phyloP scores from a whole-genome alignment of 2,113 vertebrate species.

The Odobenus rosmarus region DNA sequence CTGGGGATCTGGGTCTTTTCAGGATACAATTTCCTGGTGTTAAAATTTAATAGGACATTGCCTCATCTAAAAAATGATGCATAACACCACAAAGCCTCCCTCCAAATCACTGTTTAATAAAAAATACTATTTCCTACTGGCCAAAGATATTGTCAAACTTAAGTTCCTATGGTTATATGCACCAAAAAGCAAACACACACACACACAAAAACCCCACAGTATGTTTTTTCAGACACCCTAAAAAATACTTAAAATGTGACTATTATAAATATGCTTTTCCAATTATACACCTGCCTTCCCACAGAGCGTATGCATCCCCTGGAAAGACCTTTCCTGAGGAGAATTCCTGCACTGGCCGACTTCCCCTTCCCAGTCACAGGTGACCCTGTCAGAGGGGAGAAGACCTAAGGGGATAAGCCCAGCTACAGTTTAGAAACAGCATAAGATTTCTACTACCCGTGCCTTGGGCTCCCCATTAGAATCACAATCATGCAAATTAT shows the following conservation, averaged over 20 bases:
- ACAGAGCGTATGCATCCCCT: too few species aligned
- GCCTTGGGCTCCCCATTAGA: neutral
- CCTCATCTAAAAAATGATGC: neutral
- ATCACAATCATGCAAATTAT: neutral
- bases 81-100: neutral
- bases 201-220: neutral
- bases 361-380: neutral
- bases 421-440: neutral
- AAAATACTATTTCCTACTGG: neutral
- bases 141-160: neutral
- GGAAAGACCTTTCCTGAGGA: neutral
- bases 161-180: neutral
- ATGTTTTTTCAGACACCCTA: neutral
- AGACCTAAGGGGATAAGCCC: fast-evolving
- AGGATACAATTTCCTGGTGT: neutral
- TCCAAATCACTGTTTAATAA: neutral
- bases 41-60: neutral
- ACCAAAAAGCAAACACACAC: neutral
- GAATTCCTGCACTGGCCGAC: neutral
- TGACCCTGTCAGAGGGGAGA: too few species aligned
- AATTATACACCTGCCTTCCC: neutral
- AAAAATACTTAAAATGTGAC: neutral
- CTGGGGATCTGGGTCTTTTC: neutral
- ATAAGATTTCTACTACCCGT: neutral
- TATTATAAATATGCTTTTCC: neutral